Evolutionary conservation across 1,140 invertebrate species (phyloP), one percentile per base, ranked within the genome.

Genomic region (Steinernema feltiae): DNA sequence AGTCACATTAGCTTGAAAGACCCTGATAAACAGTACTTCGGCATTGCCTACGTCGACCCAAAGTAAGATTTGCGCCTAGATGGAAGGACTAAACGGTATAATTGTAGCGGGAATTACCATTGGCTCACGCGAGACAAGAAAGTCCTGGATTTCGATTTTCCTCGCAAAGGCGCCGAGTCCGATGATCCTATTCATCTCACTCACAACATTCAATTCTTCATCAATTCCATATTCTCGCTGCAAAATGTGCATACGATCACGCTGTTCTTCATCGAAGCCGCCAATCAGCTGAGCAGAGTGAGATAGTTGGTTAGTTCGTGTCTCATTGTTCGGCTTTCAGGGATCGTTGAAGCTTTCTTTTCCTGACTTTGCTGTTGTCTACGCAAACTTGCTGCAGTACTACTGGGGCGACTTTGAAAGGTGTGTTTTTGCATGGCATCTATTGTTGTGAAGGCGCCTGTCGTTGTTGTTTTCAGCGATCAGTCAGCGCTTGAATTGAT

Each of bases 61-160:
- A 63, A 27, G 53, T 63, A 27, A 63, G 53, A 46, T 7, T n/a
- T 46, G 41, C n/a, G 41, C n/a, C 41, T n/a, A 12, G 7, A 7
- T 46, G 7, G 41, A 7, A 12, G 7, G 41, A 7, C 7, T 46
- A n/a, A 12, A 46, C 41, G 7, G 7, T 46, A 63, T 21, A 7
- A 15, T 27, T 63, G 7, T 15, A 63, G 53, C 24, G 53, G 24
- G 24, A 63, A 63, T 21, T 27, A 63, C 53, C 24, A 17, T 21
- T 63, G 53, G 53, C 53, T 63, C 24, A 63, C 53, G 3, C 24
- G 24, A 3, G 53, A 63, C 53, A 63, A 63, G 24, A 12, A 21
- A 63, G 53, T 63, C 15, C 53, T 63, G 12, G 53, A 63, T 27
- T 63, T 63, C 53, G 53, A 63, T 27, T 63, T 63, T 63, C 53